Conservation (phyloP, 2,797 vertebrate genomes). For the Pipistrellus pygmaeus region DNA sequence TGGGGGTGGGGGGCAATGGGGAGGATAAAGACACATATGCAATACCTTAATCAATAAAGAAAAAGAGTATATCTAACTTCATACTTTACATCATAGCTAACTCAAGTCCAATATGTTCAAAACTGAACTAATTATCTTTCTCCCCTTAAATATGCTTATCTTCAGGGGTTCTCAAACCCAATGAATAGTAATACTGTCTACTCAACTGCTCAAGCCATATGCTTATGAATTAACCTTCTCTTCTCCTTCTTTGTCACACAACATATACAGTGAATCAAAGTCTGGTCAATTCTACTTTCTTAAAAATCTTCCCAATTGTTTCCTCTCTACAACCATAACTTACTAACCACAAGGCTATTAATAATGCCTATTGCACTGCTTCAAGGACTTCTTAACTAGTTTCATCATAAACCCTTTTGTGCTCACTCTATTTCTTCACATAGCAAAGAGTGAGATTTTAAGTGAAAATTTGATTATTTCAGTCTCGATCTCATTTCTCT, state of each 20-base stretch:
- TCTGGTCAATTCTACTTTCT: background rate
- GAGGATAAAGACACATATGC: no score
- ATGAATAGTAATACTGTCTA: background rate
- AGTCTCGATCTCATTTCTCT: conserved; percentile 38
- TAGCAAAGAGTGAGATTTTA: background rate
- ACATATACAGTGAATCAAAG: conserved; percentile 39
- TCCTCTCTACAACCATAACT: background rate
- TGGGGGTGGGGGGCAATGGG: no score
- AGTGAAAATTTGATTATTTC: conserved; percentile 37
- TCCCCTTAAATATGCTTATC: background rate
- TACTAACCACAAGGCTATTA: conserved; percentile 49
- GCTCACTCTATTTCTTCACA: background rate
- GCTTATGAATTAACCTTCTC: background rate
- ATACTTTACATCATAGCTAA: background rate
- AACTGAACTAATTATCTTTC: conserved; percentile 14
- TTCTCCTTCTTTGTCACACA: conserved; percentile 28
- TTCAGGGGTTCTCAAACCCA: background rate
- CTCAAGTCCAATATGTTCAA: background rate
- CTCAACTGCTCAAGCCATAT: conserved; percentile 14
- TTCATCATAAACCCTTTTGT: conserved; percentile 7
- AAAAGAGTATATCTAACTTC: background rate
- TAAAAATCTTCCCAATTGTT: background rate
- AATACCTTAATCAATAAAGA: no score
- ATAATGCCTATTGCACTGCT: conserved; percentile 11
- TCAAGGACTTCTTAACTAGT: background rate